Base-by-base conservation (phyloP, 1,140 invertebrate genomes). In the Amyelois transitella region DNA sequence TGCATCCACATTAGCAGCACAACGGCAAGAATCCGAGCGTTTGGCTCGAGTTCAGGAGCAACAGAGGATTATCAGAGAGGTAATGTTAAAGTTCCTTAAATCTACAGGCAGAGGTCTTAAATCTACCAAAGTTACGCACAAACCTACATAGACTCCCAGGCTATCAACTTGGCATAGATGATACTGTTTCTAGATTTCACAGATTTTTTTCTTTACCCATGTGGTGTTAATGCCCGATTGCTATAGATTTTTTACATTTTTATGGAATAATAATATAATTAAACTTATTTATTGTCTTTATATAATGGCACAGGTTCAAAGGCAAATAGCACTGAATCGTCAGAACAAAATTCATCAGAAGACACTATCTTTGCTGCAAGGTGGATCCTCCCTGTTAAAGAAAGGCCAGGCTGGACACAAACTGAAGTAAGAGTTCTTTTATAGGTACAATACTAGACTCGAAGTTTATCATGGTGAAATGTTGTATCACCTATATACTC, bases 1-100 rank as follows among this genome's bases (percentile, higher is more conserved):
- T 76, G 94, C 96, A 63, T 94, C 95, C 6, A 98, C 97, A 5
- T 76, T 98, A n/a, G 93, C 93, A 18, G 97, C 97, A 1, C 97
- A 98, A 79, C 90, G 95, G 24, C 96, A 97, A 77, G 97, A 99
- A 87, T 94, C 94, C 66, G 97, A 98, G 76, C 90, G 97, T 76
- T 87, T 96, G 48, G 90, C 93, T 12, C 89, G 94, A n/a, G 94
- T 96, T 20, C 94, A 95, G 74, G 94, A 95, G 69, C 94, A 96
- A 69, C 94, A 96, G 69, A 91, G 92, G 68, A 92, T 94, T 50
- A 93, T 95, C 64, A 91, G 94, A 61, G 94, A 96, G 80, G 84
- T 87, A 71, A 21, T 20, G 52, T 17, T 12, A 48, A 32, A 21
- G 4, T 21, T 58, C 1, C 22, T 51, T 22, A 45, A 38, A 14